Percentiles rank a stretch among this genome's conserved stretches.
Evolutionary conservation across 2,797 vertebrate genomes (phyloP).

Genomic region (Coluber constrictor): DNA sequence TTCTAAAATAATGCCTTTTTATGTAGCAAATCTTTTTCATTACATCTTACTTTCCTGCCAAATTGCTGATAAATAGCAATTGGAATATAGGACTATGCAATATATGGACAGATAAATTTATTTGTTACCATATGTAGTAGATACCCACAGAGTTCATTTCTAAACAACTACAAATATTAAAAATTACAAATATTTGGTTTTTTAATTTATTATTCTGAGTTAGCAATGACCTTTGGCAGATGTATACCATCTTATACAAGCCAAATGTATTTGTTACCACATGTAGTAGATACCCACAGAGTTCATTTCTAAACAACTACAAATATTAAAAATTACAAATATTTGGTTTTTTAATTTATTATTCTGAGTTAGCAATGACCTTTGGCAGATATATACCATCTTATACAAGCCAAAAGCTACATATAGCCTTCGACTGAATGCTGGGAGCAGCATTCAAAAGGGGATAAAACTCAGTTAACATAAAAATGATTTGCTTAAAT

Average conservation of each 20-base stretch:
- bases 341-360: neutral
- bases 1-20: neutral
- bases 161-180: neutral
- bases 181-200: neutral
- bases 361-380: neutral
- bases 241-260: neutral
- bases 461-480: neutral
- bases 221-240: neutral
- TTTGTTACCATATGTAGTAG: neutral
- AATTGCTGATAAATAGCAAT: neutral
- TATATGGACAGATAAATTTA: neutral
- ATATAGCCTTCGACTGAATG: neutral
- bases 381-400: neutral
- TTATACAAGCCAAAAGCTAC: neutral
- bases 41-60: neutral
- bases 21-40: neutral
- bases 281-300: neutral
- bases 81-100: neutral
- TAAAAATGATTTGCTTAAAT: neutral
- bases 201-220: neutral
- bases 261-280: neutral
- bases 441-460: neutral
- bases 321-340: neutral
- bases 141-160: neutral
- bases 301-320: neutral